Percentiles rank a stretch among this genome's conserved stretches.
Evolutionary conservation across 2,797 vertebrate species (phyloP).

Genomic region (Lateolabrax maculatus): DNA sequence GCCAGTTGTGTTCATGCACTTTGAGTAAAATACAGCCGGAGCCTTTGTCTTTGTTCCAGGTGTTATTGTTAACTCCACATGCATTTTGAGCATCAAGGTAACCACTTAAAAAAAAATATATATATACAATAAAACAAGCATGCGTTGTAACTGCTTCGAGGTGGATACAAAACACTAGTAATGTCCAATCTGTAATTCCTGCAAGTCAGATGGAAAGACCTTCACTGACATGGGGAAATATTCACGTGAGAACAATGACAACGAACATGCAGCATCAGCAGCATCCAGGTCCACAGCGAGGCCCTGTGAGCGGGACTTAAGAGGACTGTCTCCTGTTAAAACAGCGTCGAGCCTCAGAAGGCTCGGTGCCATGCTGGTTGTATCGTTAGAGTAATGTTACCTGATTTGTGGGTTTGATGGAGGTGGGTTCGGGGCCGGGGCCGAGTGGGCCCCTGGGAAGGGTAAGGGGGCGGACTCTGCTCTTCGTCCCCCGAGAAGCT

Average conservation of each 20-base stretch:
- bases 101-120: neutral
- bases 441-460: conserved; percentile 86
- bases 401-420: conserved; percentile 93
- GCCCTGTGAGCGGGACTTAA: conserved; percentile 11
- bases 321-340: conserved; percentile 10
- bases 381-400: conserved; percentile 80
- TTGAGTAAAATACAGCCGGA: neutral
- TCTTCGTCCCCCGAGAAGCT: conserved; percentile 94
- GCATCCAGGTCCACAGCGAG: conserved; percentile 43
- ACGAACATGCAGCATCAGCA: conserved; percentile 58
- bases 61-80: conserved; percentile 33
- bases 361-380: conserved; percentile 34
- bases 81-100: conserved; percentile 33
- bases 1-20: conserved; percentile 26
- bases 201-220: conserved; percentile 3
- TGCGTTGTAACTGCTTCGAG: conserved; percentile 27
- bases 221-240: conserved; percentile 20
- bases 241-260: conserved; percentile 21
- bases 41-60: neutral
- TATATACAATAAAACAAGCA: conserved; percentile 19
- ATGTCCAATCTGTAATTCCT: conserved; percentile 9
- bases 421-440: conserved; percentile 90
- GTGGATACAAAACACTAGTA: conserved; percentile 6
- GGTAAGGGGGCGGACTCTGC: conserved; percentile 93
- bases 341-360: conserved; percentile 7